Conservation (phyloP, 2,888 invertebrate genomes). For the Hartigia nigra region DNA sequence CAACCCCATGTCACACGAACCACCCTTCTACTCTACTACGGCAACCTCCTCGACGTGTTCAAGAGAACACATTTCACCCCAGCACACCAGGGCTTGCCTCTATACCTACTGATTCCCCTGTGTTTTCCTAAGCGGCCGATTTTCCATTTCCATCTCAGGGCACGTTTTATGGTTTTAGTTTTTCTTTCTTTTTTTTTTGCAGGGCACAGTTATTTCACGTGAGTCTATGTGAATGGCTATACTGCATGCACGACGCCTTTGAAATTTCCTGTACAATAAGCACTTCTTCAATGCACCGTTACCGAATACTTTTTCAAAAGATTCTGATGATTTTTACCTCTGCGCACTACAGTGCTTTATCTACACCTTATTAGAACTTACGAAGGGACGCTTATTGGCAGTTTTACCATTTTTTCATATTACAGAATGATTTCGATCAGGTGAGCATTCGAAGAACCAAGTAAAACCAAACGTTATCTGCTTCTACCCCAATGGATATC, state of each 20-base stretch:
- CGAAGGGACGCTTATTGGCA: not conserved
- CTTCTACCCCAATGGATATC: slow-evolving; percentile 54
- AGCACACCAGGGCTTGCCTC: not conserved
- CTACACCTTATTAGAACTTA: not conserved
- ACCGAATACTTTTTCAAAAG: not conserved
- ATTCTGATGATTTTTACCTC: not conserved
- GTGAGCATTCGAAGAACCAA: not conserved
- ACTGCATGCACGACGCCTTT: not conserved
- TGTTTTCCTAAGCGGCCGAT: slow-evolving; percentile 36
- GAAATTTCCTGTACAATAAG: not conserved
- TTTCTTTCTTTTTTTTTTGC: not conserved
- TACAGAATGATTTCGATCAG: not conserved
- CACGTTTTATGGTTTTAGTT: not conserved
- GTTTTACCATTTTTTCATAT: not conserved
- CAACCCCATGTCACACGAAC: slow-evolving; percentile 19
- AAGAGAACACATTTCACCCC: slow-evolving; percentile 38
- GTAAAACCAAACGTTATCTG: slow-evolving; percentile 39
- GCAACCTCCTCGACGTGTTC: slow-evolving; percentile 27
- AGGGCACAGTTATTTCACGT: not conserved
- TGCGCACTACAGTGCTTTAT: not conserved
- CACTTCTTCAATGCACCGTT: not conserved
- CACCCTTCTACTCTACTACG: slow-evolving; percentile 14
- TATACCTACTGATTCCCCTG: slow-evolving; percentile 15
- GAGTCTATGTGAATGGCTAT: not conserved
- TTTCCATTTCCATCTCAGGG: slow-evolving; percentile 32